A percentile compares a stretch with the other conserved stretches of the same genome.
Evolutionary conservation across 2,888 invertebrate genomes (phyloP).

Genomic region (Acanthosepion pharaonis): DNA sequence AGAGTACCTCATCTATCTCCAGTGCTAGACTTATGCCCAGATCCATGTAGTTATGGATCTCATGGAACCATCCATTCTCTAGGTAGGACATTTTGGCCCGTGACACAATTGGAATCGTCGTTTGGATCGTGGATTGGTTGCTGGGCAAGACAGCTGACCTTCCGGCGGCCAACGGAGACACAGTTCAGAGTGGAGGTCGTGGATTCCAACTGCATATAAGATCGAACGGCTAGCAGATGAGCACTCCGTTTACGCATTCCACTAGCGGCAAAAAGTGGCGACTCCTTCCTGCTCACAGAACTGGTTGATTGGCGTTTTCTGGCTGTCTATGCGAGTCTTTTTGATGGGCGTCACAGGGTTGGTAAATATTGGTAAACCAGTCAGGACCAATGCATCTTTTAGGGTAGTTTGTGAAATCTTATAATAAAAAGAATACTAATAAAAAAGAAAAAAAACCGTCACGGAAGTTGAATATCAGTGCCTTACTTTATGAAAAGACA

Average conservation of each 20-base stretch:
- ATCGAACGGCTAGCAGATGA: neutral
- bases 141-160: neutral
- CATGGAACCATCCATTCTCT: conserved; percentile 91
- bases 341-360: no score
- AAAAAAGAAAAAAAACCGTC: no score
- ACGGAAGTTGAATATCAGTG: no score
- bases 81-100: conserved; percentile 72
- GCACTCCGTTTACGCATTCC: neutral
- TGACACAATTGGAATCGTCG: neutral
- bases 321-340: no score
- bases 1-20: conserved; percentile 71
- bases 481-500: no score
- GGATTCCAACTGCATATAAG: neutral
- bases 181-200: neutral
- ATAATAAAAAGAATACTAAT: no score
- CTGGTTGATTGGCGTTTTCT: no score
- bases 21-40: conserved; percentile 69
- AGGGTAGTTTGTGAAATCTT: no score
- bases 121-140: neutral
- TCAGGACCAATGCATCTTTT: no score
- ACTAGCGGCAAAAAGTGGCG: neutral
- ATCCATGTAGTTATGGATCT: conserved; percentile 79
- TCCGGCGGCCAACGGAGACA: neutral
- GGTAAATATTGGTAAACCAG: no score
- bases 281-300: neutral